phyloP scores from a whole-genome alignment of 2,888 invertebrate genomes.

The Argyresthia goedartella region DNA sequence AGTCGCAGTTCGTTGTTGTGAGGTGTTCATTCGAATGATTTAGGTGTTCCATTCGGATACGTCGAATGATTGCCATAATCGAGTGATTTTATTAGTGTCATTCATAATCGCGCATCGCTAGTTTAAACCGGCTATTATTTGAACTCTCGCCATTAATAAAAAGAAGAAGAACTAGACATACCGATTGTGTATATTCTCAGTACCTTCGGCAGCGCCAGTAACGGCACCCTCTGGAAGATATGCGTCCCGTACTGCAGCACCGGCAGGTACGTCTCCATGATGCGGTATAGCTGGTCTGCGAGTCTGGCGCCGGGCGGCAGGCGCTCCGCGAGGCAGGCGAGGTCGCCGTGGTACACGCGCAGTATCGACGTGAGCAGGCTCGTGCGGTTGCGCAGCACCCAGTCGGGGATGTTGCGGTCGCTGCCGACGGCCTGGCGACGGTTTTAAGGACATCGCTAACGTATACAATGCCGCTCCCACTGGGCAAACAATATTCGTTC shows the following conservation, averaged over 20 bases:
- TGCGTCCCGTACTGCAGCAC: slow-evolving; percentile 87
- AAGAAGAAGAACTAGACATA: no score
- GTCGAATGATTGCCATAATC: no score
- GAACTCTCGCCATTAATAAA: no score
- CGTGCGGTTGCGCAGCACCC: slow-evolving; percentile 84
- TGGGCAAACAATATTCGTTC: no score
- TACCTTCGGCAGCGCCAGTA: slow-evolving; percentile 86
- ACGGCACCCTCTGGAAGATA: slow-evolving; percentile 86
- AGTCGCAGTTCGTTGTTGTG: no score
- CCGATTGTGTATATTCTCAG: no score
- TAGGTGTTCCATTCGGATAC: no score
- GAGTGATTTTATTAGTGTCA: no score
- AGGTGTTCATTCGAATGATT: no score
- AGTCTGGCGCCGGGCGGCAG: slow-evolving; percentile 63
- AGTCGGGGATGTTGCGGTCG: slow-evolving; percentile 87
- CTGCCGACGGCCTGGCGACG: slow-evolving; percentile 86
- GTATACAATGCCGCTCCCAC: no score
- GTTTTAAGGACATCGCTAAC: background rate
- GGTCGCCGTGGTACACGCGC: slow-evolving; percentile 87
- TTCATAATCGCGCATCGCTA: no score
- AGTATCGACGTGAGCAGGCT: slow-evolving; percentile 82
- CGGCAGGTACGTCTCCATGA: slow-evolving; percentile 91
- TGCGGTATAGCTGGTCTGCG: slow-evolving; percentile 81
- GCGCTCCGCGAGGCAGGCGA: slow-evolving; percentile 77
- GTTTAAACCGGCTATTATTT: no score